phyloP scores from a whole-genome alignment of 2,888 invertebrate species.

The Catonia carolina region DNA sequence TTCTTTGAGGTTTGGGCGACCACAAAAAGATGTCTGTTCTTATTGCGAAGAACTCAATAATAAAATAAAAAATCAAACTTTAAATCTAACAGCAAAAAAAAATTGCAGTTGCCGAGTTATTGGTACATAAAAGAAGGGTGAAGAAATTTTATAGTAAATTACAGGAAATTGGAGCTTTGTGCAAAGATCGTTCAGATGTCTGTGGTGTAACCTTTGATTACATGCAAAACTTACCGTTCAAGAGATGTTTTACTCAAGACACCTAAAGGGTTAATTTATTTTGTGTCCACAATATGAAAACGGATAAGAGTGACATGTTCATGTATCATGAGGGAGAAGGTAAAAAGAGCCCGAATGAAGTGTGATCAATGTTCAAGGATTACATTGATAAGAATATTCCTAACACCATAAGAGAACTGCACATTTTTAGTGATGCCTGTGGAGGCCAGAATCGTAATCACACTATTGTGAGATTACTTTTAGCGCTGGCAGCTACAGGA shows the following conservation, averaged over 20 bases:
- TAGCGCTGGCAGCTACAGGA: too few relatives aligned
- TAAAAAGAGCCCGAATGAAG: too few relatives aligned
- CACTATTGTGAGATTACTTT: too few relatives aligned
- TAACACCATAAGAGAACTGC: too few relatives aligned
- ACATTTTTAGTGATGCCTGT: too few relatives aligned
- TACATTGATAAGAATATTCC: too few relatives aligned
- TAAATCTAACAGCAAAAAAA: slow-evolving; percentile 29
- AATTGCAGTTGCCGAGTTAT: neutral
- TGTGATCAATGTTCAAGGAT: too few relatives aligned
- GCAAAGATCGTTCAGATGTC: neutral
- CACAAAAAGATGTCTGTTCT: slow-evolving; percentile 32
- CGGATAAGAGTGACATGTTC: too few relatives aligned
- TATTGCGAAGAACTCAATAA: slow-evolving; percentile 29
- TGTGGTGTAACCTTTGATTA: neutral
- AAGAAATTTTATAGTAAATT: neutral
- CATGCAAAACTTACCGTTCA: slow-evolving; percentile 7
- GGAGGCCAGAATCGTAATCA: too few relatives aligned
- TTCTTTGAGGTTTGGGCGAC: slow-evolving; percentile 31
- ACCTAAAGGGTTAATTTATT: neutral
- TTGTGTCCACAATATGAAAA: too few relatives aligned
- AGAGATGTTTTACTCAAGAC: neutral
- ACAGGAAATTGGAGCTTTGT: neutral
- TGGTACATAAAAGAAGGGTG: neutral
- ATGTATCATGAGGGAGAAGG: too few relatives aligned
- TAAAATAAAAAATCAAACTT: slow-evolving; percentile 28